Conservation (phyloP, 1,140 invertebrate genomes). For the Euwallacea fornicatus region DNA sequence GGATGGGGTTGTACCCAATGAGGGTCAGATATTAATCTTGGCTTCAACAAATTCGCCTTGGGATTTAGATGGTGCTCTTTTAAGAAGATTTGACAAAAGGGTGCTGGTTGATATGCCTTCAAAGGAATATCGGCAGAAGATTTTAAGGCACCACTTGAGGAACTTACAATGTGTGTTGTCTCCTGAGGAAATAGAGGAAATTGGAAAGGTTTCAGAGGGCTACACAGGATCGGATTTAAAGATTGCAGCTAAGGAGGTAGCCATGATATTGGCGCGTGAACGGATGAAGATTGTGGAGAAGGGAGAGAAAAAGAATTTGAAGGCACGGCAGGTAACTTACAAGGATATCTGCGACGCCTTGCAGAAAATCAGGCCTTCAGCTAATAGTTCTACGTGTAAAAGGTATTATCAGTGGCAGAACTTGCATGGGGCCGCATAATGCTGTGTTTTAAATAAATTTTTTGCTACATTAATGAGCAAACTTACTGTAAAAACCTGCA, state of each 20-base stretch:
- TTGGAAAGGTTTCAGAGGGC: constrained; percentile 68
- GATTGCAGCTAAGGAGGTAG: constrained; percentile 84
- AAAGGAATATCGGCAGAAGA: constrained; percentile 61
- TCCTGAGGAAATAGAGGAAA: constrained; percentile 55
- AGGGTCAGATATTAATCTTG: constrained; percentile 76
- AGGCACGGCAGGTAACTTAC: constrained; percentile 18
- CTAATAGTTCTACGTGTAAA: constrained; percentile 36
- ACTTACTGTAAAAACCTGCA: constrained; percentile 64
- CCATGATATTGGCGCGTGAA: constrained; percentile 63
- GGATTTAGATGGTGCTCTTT: constrained; percentile 77
- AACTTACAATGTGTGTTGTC: constrained; percentile 50
- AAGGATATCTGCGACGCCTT: constrained; percentile 41
- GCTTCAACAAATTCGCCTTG: constrained; percentile 92
- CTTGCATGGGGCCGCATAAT: constrained; percentile 35
- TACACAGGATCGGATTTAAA: constrained; percentile 91
- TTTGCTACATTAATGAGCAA: not conserved
- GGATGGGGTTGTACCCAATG: constrained; percentile 74
- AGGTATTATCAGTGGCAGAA: constrained; percentile 42
- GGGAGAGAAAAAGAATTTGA: constrained; percentile 17
- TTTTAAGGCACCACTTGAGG: constrained; percentile 65
- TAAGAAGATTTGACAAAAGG: constrained; percentile 86
- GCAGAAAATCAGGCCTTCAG: constrained; percentile 35
- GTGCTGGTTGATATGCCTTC: constrained; percentile 80
- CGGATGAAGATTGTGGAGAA: constrained; percentile 36
- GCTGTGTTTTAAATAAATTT: constrained; percentile 8